A percentile compares a stretch with the other conserved stretches of the same genome.
These are phyloP conservation scores for Synodontis membranacea DNA, from an alignment of 2,113 vertebrate species.

Conservation along the genomic window DNA sequence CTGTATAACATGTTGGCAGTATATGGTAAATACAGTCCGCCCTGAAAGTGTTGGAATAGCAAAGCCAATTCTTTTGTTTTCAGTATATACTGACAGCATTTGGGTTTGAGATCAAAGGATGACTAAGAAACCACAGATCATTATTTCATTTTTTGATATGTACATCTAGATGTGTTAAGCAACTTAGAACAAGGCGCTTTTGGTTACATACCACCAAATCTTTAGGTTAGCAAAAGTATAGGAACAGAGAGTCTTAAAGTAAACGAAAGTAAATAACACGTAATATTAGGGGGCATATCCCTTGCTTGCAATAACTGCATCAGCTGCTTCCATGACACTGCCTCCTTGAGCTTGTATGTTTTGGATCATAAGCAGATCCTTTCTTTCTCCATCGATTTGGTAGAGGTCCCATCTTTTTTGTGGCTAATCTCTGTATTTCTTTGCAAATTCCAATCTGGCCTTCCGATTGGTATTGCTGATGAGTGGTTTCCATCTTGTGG, in stretches of 20 bases:
- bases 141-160: not conserved
- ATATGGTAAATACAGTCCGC: not conserved
- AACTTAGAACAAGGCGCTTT: not conserved
- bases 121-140: not conserved
- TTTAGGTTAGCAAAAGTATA: not conserved
- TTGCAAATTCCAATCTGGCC: not conserved
- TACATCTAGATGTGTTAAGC: not conserved
- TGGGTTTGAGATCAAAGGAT: not conserved
- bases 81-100: not conserved
- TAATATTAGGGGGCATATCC: not conserved
- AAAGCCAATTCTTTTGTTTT: not conserved
- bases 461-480: not conserved
- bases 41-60: not conserved
- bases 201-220: not conserved
- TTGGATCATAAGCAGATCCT: not conserved
- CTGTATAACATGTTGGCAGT: not conserved
- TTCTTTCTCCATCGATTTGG: not conserved
- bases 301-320: not conserved
- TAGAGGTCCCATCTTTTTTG: not conserved
- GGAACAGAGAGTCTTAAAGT: not conserved
- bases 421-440: not conserved
- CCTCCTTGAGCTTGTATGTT: not conserved
- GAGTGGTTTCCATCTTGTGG: not conserved
- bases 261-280: not conserved
- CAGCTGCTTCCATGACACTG: not conserved